Conservation (phyloP, 2,113 vertebrate species). For the Salvelinus fontinalis region DNA sequence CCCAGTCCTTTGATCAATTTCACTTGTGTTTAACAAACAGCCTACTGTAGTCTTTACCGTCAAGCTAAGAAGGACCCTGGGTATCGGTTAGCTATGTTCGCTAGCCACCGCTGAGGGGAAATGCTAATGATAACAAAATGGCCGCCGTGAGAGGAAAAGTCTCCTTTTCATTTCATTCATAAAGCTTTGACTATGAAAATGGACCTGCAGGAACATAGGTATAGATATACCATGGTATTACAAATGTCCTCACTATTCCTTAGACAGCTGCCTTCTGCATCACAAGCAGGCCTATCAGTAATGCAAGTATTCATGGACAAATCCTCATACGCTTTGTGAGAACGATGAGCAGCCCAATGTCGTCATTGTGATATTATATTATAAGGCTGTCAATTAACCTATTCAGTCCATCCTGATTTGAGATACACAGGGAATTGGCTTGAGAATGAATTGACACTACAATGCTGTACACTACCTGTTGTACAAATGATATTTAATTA, state of each 20-base stretch:
- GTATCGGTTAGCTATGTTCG: background rate
- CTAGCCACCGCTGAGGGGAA: background rate
- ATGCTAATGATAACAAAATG: background rate
- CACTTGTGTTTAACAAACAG: background rate
- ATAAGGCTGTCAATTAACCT: background rate
- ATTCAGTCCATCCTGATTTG: background rate
- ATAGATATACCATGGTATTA: background rate
- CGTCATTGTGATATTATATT: too few species aligned
- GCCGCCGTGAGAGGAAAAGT: background rate
- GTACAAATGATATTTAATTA: background rate
- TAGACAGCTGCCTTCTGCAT: background rate
- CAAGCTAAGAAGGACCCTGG: background rate
- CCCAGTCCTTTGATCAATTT: background rate
- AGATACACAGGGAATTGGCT: background rate
- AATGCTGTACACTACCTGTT: background rate
- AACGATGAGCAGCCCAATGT: too few species aligned
- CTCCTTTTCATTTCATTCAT: background rate
- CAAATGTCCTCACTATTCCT: background rate
- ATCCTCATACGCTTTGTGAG: background rate
- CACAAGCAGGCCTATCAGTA: background rate
- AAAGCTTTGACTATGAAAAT: background rate
- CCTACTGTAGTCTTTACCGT: background rate
- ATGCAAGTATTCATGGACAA: conserved; percentile 16
- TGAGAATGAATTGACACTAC: background rate
- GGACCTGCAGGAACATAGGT: background rate